phyloP scores from a whole-genome alignment of 2,888 invertebrate species.

The Nymphalis urticae region DNA sequence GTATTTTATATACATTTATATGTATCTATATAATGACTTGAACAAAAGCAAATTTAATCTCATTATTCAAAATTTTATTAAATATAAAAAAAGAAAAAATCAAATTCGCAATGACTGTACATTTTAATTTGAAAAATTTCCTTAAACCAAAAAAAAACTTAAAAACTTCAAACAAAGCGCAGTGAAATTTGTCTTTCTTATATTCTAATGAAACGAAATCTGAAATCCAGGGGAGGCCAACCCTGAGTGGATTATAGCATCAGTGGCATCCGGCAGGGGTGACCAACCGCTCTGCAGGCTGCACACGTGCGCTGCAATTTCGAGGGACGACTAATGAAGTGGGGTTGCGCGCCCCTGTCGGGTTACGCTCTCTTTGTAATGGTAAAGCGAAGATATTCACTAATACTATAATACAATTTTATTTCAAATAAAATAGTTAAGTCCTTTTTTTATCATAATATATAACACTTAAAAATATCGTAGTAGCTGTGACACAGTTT shows the following conservation, averaged over 20 bases:
- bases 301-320: constrained; percentile 64
- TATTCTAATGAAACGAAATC: constrained; percentile 36
- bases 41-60: no score
- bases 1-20: no score
- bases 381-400: constrained; percentile 10
- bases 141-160: background rate
- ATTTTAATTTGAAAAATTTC: no score
- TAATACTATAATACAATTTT: background rate
- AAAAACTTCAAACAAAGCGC: constrained; percentile 16
- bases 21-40: no score
- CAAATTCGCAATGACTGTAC: no score
- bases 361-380: constrained; percentile 8
- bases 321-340: constrained; percentile 70
- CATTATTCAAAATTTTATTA: no score
- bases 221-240: constrained; percentile 51
- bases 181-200: constrained; percentile 29
- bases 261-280: constrained; percentile 49
- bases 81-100: no score
- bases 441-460: no score
- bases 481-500: no score
- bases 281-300: constrained; percentile 66
- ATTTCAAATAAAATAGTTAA: no score
- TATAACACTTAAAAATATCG: no score
- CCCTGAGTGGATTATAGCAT: constrained; percentile 52
- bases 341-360: constrained; percentile 65